Evolutionary conservation across 2,113 vertebrate species (phyloP), one percentile per base, ranked within the genome.

Genomic region (Sinocyclocheilus anshuiensis): DNA sequence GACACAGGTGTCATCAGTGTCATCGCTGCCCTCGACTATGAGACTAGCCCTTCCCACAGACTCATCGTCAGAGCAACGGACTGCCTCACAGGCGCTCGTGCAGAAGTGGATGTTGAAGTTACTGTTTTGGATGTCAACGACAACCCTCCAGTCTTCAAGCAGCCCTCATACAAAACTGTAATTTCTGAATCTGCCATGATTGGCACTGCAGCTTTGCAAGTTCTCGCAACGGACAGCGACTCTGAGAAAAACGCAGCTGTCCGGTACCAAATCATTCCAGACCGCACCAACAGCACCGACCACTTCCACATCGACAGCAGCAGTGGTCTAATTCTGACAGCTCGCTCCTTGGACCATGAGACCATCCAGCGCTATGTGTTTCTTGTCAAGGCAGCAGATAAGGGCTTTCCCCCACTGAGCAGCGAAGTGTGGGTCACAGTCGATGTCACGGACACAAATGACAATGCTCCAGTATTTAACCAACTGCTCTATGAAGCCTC

Each of bases 221-320:
- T 99, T 24, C 92, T 97, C 45, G 97, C 97, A 77, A 92, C 87
- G 0, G 98, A 99, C 86, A 95, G 93, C 50, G 98, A 99, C 89
- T 98, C 97, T 4, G 96, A 95, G 74, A 97, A 97, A 86, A 99
- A 98, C 86, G 96, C 94, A 81, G 86, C 95, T 36, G 93, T 99
- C 4, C 95, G 95, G 22, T 99, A 99, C 90, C 97, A 99, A 91
- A 98, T 99, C 85, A 96, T 98, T 82, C 97, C 98, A 33, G 96
- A 97, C 74, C 92, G 92, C 3, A 96, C 96, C 83, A 98, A 99
- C 91, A 97, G 96, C 91, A 97, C 97, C 0, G 98, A 99, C 81
- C 97, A 97, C 87, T 99, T 99, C 87, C 97, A 99, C 91, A 98
- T 99, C 63, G 98, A 99, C 83, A 97, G 97, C 11, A 95, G 96